Evolutionary conservation across 2,797 vertebrate species (phyloP).

Genomic region (Sylvia borin): DNA sequence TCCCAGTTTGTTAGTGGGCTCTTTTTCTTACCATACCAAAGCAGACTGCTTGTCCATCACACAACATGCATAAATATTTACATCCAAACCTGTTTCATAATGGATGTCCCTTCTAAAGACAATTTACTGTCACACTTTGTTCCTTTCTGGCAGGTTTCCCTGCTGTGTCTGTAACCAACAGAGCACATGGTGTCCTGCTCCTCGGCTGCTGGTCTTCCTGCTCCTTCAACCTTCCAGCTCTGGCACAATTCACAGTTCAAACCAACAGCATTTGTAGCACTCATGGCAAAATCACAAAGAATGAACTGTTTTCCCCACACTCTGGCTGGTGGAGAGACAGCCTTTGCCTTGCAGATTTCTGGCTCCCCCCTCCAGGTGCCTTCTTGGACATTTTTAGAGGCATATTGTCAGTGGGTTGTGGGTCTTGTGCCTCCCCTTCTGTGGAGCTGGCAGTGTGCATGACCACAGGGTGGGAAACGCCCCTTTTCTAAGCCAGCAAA

Average conservation of each 20-base stretch:
- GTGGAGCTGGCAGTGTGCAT: not conserved
- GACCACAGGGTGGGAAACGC: not conserved
- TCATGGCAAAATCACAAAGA: not conserved
- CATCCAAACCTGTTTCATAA: not conserved
- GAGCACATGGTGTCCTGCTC: not conserved
- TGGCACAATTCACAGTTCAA: not conserved
- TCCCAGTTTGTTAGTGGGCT: not conserved
- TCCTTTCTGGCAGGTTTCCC: not conserved
- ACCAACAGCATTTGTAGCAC: not conserved
- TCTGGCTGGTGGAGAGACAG: not conserved
- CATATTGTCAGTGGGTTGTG: rapidly evolving
- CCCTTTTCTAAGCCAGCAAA: not conserved
- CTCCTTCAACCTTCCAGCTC: not conserved
- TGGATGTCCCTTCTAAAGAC: not conserved
- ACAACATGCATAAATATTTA: not conserved
- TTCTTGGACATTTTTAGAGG: not conserved
- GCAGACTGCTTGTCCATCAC: not conserved
- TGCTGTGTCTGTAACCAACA: not conserved
- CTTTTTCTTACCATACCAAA: not conserved
- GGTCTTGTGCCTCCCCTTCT: not conserved
- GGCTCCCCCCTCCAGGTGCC: not conserved
- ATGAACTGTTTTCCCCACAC: not conserved
- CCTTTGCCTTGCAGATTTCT: not conserved
- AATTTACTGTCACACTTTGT: not conserved
- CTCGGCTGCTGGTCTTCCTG: not conserved